Percentiles rank a stretch among this genome's conserved stretches.
phyloP scores from a whole-genome alignment of 2,113 vertebrate genomes.

The Elachura formosa region DNA sequence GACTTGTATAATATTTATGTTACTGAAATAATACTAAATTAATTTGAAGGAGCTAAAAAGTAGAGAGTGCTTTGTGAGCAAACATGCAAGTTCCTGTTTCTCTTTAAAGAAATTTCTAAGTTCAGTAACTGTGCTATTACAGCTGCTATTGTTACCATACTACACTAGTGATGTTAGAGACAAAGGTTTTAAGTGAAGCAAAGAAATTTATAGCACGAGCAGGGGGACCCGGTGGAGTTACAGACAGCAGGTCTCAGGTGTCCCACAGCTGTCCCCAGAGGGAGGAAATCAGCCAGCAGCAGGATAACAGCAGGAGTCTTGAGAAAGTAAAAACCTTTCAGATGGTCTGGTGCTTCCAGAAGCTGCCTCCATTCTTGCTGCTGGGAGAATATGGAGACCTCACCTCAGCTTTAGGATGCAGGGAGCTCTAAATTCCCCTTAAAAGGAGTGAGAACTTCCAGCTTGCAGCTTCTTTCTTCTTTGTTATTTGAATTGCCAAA shows the following conservation, averaged over 20 bases:
- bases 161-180: background rate
- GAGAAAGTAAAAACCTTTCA: background rate
- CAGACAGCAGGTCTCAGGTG: background rate
- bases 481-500: background rate
- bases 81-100: background rate
- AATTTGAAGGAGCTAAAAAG: background rate
- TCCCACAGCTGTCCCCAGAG: background rate
- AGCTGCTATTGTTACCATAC: background rate
- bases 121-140: background rate
- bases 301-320: background rate
- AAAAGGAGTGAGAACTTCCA: background rate
- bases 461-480: background rate
- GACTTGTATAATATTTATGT: background rate
- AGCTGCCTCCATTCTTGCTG: background rate
- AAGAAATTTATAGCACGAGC: background rate
- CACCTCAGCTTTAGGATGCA: background rate
- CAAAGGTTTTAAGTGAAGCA: background rate
- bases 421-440: background rate
- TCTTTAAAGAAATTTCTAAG: background rate
- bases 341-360: background rate
- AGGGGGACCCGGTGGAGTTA: background rate
- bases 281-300: background rate
- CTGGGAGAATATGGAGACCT: background rate
- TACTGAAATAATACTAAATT: background rate
- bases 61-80: background rate